A percentile compares a stretch with the other conserved stretches of the same genome.
These are phyloP conservation scores for Lampris incognitus DNA, from an alignment of 2,113 vertebrate species.

Conservation along the genomic window DNA sequence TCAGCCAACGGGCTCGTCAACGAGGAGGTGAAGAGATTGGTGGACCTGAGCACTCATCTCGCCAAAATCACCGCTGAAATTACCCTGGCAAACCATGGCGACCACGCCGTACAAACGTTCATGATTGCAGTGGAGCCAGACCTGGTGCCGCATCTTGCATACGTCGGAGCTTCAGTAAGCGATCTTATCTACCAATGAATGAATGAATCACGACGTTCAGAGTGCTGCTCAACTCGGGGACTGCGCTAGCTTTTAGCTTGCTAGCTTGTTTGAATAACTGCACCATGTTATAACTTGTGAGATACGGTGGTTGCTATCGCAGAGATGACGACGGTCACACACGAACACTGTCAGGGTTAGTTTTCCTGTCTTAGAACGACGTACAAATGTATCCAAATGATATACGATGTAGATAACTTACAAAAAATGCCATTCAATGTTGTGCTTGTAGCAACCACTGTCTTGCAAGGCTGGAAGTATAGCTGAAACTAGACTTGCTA, in stretches of 20 bases:
- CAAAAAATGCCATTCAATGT: background rate
- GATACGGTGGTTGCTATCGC: too few species aligned
- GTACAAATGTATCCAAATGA: too few species aligned
- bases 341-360: too few species aligned
- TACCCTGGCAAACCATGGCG: slow-evolving; percentile 83
- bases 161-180: slow-evolving; percentile 92
- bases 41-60: slow-evolving; percentile 93
- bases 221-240: background rate
- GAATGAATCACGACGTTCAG: background rate
- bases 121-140: slow-evolving; percentile 89
- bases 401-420: too few species aligned
- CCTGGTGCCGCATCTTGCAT: slow-evolving; percentile 87
- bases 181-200: background rate
- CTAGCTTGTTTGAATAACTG: slow-evolving; percentile 19
- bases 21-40: slow-evolving; percentile 91
- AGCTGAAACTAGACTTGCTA: background rate
- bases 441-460: background rate
- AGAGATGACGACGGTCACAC: too few species aligned
- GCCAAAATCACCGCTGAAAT: slow-evolving; percentile 93
- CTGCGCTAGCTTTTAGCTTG: slow-evolving; percentile 51
- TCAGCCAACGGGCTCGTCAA: slow-evolving; percentile 83
- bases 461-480: slow-evolving; percentile 17
- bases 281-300: background rate
- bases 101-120: slow-evolving; percentile 81
- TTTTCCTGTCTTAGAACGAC: too few species aligned